These are phyloP conservation scores for Drosophila quasianomalipes DNA, from an alignment of 2,888 invertebrate species.

Conservation along the genomic window DNA sequence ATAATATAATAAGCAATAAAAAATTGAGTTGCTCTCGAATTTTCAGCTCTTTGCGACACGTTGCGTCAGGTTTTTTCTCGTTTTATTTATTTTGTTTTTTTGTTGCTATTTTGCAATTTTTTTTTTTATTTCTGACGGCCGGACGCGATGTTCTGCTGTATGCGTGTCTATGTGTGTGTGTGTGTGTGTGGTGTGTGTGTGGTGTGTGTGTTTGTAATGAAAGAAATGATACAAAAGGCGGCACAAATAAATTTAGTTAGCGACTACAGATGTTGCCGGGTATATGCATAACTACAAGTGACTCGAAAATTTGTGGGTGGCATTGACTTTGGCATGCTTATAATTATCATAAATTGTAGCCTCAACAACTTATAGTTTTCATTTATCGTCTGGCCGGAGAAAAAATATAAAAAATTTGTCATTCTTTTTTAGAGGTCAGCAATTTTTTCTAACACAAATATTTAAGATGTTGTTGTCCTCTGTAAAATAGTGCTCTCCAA, in stretches of 20 bases:
- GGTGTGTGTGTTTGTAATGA: slow-evolving; percentile 45
- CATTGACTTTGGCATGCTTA: slow-evolving; percentile 68
- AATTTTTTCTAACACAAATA: slow-evolving; percentile 4
- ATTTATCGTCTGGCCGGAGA: slow-evolving; percentile 8
- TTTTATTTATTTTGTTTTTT: slow-evolving; percentile 33
- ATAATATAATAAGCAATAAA: slow-evolving; percentile 35
- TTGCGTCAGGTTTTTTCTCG: slow-evolving; percentile 64
- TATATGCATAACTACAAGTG: slow-evolving; percentile 34
- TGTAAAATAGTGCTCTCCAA: neutral
- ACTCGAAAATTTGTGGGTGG: slow-evolving; percentile 46
- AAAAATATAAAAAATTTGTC: slow-evolving; percentile 4
- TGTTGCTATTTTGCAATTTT: slow-evolving; percentile 49
- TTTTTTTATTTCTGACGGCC: slow-evolving; percentile 48
- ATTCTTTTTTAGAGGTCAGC: slow-evolving; percentile 36
- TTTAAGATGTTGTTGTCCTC: neutral
- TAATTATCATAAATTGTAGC: slow-evolving; percentile 48
- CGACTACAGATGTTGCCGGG: slow-evolving; percentile 42
- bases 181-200: slow-evolving; percentile 29
- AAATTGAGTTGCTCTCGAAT: slow-evolving; percentile 60
- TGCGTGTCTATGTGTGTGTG: slow-evolving; percentile 23
- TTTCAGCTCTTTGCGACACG: slow-evolving; percentile 74
- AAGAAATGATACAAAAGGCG: slow-evolving; percentile 72
- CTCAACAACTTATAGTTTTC: slow-evolving; percentile 34
- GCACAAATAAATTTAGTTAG: slow-evolving; percentile 66
- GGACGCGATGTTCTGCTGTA: slow-evolving; percentile 46